These are phyloP conservation scores for Drosophila stalkeri DNA, from an alignment of 2,888 invertebrate species.

Conservation along the genomic window DNA sequence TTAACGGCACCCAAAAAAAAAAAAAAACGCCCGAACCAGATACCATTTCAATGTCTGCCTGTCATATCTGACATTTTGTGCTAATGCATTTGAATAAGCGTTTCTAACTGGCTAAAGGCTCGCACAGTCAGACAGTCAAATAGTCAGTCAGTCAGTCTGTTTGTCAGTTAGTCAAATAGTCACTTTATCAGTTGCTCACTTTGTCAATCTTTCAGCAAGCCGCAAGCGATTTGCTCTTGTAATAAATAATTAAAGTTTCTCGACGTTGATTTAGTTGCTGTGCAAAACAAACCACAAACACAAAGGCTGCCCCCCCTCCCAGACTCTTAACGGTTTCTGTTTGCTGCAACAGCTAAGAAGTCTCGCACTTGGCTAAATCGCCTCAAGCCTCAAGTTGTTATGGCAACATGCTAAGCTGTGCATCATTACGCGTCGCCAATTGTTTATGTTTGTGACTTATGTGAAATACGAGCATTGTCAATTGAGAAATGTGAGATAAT, in stretches of 20 bases:
- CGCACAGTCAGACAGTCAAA: background rate
- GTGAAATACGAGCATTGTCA: slow-evolving; percentile 26
- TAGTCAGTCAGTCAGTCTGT: slow-evolving; percentile 1
- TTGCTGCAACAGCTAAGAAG: slow-evolving; percentile 43
- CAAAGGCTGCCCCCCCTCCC: too few species aligned
- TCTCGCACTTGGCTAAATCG: slow-evolving; percentile 36
- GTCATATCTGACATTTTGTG: slow-evolving; percentile 77
- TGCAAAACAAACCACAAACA: background rate
- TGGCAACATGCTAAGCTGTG: slow-evolving; percentile 72
- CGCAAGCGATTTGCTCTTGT: slow-evolving; percentile 59
- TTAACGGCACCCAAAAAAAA: slow-evolving; percentile 11
- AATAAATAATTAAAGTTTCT: slow-evolving; percentile 74
- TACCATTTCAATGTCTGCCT: slow-evolving; percentile 54
- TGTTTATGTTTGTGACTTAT: slow-evolving; percentile 47
- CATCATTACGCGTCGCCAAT: slow-evolving; percentile 65
- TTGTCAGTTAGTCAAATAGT: background rate
- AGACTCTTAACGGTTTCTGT: slow-evolving; percentile 11
- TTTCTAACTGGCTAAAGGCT: slow-evolving; percentile 34
- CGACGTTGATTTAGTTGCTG: slow-evolving; percentile 47
- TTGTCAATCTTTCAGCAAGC: slow-evolving; percentile 31
- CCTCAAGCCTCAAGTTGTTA: slow-evolving; percentile 48
- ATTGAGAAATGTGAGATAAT: slow-evolving; percentile 27
- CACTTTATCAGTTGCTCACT: background rate
- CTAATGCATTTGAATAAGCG: slow-evolving; percentile 77
- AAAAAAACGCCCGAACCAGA: slow-evolving; percentile 5